Evolutionary conservation across 2,797 vertebrate genomes (phyloP), one percentile per base, ranked within the genome.

Genomic region (Merluccius polli): DNA sequence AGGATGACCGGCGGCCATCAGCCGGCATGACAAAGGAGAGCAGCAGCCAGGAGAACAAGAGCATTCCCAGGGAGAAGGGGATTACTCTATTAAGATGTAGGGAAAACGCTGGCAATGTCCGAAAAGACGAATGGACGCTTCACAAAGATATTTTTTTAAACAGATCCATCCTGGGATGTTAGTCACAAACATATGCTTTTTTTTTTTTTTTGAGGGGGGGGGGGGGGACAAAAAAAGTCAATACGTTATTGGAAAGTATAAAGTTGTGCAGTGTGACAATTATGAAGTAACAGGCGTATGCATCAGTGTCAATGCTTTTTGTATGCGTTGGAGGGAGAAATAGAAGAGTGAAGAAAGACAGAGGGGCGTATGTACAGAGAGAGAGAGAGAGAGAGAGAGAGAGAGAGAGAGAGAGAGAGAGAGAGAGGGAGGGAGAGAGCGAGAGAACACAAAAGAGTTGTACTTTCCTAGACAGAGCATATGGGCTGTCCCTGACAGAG

Each of bases 41-140:
- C 83, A 88, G 87, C 72, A 83, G n/a, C n/a, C 89, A 90, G 13
- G 41, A 94, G 93, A 94, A 94, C 93, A 94, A 94, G 93, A 92
- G 92, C 92, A 94, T 94, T 95, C 93, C 94, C 90, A 59, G 75
- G 80, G 79, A 79, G 88, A 88, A 88, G 87, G 86, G 89, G 90
- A 93, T 93, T 92, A 92, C 91, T 93, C 92, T 93, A 94, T 94
- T 94, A 95, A 94, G 93, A 94, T 92, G 91, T 93, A 94, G 92
- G 94, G 94, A 94, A 94, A n/a, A n/a, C 8, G 52, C 21, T 16
- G 41, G 86, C 84, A 81, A 83, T 94, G 94, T 94, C 92, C 88
- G 92, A 94, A 94, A 92, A 92, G 88, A 31, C 65, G 15, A 30
- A 31, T 68, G 65, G 27, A 68, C 71, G 77, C 84, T 87, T 86